These are phyloP conservation scores for Fringilla coelebs DNA, from an alignment of 2,797 vertebrate species.

Conservation along the genomic window DNA sequence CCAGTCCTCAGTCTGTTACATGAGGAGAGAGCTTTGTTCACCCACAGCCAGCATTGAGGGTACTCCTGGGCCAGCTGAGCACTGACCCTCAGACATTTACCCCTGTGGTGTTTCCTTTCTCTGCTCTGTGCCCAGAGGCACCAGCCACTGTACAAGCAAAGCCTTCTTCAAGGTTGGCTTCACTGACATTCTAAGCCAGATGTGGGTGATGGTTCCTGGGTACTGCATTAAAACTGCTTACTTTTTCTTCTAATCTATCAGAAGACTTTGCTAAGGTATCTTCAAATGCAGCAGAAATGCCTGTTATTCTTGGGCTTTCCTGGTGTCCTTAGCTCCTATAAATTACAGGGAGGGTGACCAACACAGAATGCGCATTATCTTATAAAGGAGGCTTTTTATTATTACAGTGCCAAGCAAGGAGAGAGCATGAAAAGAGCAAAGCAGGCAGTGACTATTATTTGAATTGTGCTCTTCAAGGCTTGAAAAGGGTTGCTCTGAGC, in stretches of 20 bases:
- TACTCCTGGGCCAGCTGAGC: background rate
- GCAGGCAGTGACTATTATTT: conserved; percentile 1
- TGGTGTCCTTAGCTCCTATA: background rate
- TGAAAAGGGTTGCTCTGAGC: background rate
- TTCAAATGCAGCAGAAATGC: background rate
- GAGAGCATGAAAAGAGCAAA: conserved; percentile 15
- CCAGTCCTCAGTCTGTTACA: background rate
- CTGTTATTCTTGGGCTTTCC: background rate
- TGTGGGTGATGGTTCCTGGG: background rate
- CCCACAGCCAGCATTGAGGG: background rate
- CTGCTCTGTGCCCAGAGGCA: background rate
- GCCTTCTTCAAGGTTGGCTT: background rate
- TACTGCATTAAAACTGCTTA: background rate
- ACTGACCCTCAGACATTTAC: background rate
- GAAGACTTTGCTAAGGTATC: background rate
- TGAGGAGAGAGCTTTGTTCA: background rate
- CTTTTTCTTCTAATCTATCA: background rate
- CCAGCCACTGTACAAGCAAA: background rate
- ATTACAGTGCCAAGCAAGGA: background rate
- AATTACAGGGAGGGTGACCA: background rate
- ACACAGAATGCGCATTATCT: background rate
- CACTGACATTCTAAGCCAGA: background rate
- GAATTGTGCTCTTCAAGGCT: background rate
- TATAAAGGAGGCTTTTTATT: conserved; percentile 5
- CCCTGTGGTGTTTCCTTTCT: background rate